These are phyloP conservation scores for Electrophaes corylata DNA, from an alignment of 2,888 invertebrate species.

Conservation along the genomic window DNA sequence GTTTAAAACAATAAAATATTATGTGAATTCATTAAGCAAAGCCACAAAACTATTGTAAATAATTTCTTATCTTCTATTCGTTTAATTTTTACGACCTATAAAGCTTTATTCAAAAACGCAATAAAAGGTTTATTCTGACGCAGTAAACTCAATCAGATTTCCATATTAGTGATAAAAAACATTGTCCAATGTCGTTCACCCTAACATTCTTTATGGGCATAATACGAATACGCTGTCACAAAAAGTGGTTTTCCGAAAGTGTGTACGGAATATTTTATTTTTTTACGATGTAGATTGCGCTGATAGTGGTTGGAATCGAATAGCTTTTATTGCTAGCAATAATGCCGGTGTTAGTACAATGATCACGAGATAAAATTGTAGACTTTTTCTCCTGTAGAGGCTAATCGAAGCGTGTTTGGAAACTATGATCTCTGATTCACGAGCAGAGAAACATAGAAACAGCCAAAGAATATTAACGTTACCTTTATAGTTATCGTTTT, in stretches of 20 bases:
- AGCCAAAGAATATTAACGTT: too few species aligned
- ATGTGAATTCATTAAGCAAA: conserved; percentile 41
- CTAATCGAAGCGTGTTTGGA: conserved; percentile 3
- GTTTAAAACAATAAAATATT: not conserved
- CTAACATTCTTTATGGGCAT: conserved; percentile 44
- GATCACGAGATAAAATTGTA: conserved; percentile 31
- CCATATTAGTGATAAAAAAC: conserved; percentile 56
- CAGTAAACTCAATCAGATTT: conserved; percentile 62
- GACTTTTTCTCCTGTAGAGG: conserved; percentile 7
- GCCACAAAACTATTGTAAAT: conserved; percentile 29
- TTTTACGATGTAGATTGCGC: conserved; percentile 38
- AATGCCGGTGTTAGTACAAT: conserved; percentile 35
- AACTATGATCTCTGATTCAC: conserved; percentile 2
- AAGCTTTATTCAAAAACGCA: conserved; percentile 55
- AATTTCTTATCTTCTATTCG: conserved; percentile 52
- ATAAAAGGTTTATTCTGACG: conserved; percentile 58
- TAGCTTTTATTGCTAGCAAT: conserved; percentile 39
- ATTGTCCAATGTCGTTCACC: conserved; percentile 61
- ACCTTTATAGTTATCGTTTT: too few species aligned
- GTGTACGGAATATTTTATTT: conserved; percentile 45
- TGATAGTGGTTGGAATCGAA: conserved; percentile 42
- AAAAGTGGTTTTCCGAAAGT: conserved; percentile 42
- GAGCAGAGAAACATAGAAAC: not conserved
- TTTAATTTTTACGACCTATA: conserved; percentile 58
- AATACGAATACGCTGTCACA: conserved; percentile 47